Evolutionary conservation across 2,797 vertebrate species (phyloP).

Genomic region (Pipistrellus pygmaeus): DNA sequence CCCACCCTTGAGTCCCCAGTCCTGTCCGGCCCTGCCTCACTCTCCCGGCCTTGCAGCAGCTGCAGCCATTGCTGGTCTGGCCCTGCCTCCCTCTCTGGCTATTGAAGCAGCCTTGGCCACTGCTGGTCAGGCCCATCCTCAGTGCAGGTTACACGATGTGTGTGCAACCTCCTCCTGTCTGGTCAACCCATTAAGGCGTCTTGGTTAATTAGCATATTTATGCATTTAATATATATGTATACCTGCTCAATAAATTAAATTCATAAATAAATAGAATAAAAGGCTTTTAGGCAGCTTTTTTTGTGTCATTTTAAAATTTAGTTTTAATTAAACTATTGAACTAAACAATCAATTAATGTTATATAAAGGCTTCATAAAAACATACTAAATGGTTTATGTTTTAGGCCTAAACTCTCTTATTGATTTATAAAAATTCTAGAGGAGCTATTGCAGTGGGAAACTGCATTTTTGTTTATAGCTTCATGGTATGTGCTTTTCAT

Average conservation of each 20-base stretch:
- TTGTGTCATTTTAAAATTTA: conserved; percentile 18
- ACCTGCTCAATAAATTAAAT: background rate
- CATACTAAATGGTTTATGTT: background rate
- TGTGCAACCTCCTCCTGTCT: too few species aligned
- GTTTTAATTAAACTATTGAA: background rate
- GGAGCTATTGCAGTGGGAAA: background rate
- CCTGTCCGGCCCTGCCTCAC: too few species aligned
- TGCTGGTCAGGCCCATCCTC: too few species aligned
- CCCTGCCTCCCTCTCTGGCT: too few species aligned
- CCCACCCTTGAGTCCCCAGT: too few species aligned
- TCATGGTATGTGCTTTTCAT: conserved; percentile 13
- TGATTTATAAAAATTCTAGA: conserved; percentile 41
- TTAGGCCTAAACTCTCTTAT: background rate
- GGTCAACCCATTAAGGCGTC: too few species aligned
- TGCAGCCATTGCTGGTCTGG: too few species aligned
- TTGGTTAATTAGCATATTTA: too few species aligned
- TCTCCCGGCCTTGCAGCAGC: too few species aligned
- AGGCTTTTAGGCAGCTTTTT: background rate
- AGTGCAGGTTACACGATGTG: too few species aligned
- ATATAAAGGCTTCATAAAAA: background rate
- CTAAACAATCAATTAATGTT: background rate
- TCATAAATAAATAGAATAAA: background rate
- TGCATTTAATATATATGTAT: background rate
- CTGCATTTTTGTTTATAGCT: background rate
- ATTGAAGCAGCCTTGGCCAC: too few species aligned